Percentiles rank a stretch among this genome's conserved stretches.
These are phyloP conservation scores for Lithophane semibrunnea DNA, from an alignment of 2,888 invertebrate genomes.

Conservation along the genomic window DNA sequence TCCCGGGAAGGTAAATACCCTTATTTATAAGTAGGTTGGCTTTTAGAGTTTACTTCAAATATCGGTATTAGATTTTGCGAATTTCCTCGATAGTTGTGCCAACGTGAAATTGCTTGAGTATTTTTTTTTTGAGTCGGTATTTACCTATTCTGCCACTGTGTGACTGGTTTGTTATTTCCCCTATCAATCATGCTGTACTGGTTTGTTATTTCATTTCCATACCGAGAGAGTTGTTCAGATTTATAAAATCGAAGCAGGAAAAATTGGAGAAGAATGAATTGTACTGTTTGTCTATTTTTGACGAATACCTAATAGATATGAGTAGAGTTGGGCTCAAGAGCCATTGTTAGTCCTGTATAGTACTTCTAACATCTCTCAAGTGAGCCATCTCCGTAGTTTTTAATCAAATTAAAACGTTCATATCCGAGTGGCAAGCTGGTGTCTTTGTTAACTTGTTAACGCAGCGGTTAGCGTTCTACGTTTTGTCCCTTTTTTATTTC, in stretches of 20 bases:
- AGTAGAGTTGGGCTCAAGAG: constrained; percentile 11
- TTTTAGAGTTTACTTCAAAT: constrained; percentile 5
- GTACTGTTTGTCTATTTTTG: constrained; percentile 32
- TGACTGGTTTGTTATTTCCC: neutral
- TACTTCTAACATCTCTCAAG: constrained; percentile 31
- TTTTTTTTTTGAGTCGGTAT: neutral
- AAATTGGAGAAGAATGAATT: constrained; percentile 20
- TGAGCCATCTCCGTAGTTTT: constrained; percentile 52
- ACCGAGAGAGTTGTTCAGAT: constrained; percentile 18
- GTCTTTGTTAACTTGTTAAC: constrained; percentile 59
- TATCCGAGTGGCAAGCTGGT: constrained; percentile 46
- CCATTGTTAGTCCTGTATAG: constrained; percentile 21
- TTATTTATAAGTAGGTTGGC: neutral
- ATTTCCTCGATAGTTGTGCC: neutral
- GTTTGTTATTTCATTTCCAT: constrained; percentile 37
- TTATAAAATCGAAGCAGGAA: constrained; percentile 10
- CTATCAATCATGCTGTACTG: constrained; percentile 21
- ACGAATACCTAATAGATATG: constrained; percentile 24
- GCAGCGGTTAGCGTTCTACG: constrained; percentile 50
- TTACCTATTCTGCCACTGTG: neutral
- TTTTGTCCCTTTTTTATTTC: constrained; percentile 61
- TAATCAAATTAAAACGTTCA: constrained; percentile 68
- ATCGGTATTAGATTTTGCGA: neutral
- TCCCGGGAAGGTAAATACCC: constrained; percentile 8
- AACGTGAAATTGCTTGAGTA: neutral